Base-by-base conservation (phyloP, 2,888 invertebrate genomes). In the Drosophila dives region DNA sequence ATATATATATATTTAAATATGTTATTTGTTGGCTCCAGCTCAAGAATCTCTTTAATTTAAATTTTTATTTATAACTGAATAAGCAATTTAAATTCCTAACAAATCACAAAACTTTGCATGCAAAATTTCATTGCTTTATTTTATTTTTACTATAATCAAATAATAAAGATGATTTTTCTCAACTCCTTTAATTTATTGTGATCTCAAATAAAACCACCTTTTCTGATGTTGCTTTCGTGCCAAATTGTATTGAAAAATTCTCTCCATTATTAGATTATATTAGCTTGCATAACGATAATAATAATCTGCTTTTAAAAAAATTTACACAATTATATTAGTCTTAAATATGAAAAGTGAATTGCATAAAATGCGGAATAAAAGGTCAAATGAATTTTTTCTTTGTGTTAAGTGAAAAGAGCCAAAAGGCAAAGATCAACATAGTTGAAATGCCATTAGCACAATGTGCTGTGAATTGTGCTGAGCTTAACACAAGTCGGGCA, bases 391-490 rank as follows among this genome's bases (percentile, higher is more conserved):
- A 64, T 61, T 34, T 53, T 54, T 29, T 53, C 48, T 23, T 23
- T 11, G 32, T 45, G 55, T 56, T 64, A 50, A 49, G 51, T 26
- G 29, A 23, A 49, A 56, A 56, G 34, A 34, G 53, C 26, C 33
- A 61, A 61, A 61, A 20, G 42, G 51, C 53, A 50, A 72, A 62
- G 77, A 80, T 74, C 75, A 74, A 80, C 85, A 77, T 72, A 80
- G 75, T 80, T 82, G 49, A 76, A 87, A 69, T 75, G 70, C 67
- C 83, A 86, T 85, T 86, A 86, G 73, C 77, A 64, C 45, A 77
- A 77, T 56, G 64, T 64, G 56, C 51, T 51, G 23, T 29, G 66
- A 64, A 72, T 55, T 56, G 61, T 56, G 58, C 58, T 45, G n/a
- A 49, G 69, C 32, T 40, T 26, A 56, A 36, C 51, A 64, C 26